Conservation (phyloP, 2,888 invertebrate genomes). For the Pammene fasciana region DNA sequence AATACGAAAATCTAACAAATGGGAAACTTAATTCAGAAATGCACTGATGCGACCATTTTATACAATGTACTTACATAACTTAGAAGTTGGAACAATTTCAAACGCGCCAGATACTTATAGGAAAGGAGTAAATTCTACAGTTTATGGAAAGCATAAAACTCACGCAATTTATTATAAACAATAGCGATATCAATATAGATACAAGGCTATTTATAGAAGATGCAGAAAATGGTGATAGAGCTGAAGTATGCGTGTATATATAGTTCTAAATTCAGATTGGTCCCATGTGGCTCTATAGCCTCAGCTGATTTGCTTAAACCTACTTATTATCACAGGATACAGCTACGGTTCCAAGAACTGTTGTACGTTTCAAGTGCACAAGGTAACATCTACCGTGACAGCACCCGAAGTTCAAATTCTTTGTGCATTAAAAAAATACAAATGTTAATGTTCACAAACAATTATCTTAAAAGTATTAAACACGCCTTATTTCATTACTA, state of each 20-base stretch:
- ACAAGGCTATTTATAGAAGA: not conserved
- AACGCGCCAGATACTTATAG: not conserved
- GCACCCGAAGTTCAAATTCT: constrained; percentile 28
- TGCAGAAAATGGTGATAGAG: not conserved
- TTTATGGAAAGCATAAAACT: not conserved
- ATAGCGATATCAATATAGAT: too few species aligned
- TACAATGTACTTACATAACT: too few species aligned
- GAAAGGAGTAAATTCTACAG: not conserved
- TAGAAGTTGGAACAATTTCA: too few species aligned
- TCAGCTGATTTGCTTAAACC: constrained; percentile 45
- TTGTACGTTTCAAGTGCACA: constrained; percentile 24
- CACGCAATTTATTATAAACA: too few species aligned
- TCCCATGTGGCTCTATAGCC: constrained; percentile 44
- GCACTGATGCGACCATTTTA: too few species aligned
- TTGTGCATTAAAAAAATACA: constrained; percentile 18
- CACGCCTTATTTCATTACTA: not conserved
- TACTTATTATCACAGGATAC: constrained; percentile 55
- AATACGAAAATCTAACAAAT: too few species aligned
- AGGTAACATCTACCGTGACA: constrained; percentile 27
- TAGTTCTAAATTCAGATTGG: constrained; percentile 40
- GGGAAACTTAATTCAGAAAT: too few species aligned
- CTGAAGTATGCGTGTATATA: not conserved
- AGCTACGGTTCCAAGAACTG: constrained; percentile 45
- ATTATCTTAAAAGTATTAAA: not conserved
- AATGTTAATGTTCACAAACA: not conserved